These are phyloP conservation scores for Tragelaphus strepsiceros DNA, from an alignment of 2,113 vertebrate genomes.

Conservation along the genomic window DNA sequence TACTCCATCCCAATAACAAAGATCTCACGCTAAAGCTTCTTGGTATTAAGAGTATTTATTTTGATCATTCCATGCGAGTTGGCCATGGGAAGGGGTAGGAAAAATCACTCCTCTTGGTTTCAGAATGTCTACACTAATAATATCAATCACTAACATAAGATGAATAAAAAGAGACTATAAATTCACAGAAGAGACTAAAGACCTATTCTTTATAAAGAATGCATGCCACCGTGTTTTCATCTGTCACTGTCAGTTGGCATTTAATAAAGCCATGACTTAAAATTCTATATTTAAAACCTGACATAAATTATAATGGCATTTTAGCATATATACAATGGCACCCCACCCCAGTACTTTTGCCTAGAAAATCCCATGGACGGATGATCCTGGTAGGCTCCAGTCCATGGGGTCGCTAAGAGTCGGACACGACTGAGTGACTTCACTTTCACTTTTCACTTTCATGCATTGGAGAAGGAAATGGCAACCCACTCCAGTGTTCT, in stretches of 20 bases:
- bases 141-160: not conserved
- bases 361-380: no score
- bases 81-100: not conserved
- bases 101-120: not conserved
- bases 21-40: not conserved
- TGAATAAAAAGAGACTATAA: not conserved
- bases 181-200: not conserved
- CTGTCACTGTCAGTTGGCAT: not conserved
- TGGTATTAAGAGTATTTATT: not conserved
- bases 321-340: not conserved
- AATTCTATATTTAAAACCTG: constrained; percentile 33
- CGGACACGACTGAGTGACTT: no score
- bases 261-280: not conserved
- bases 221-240: not conserved
- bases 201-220: not conserved
- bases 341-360: no score
- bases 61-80: not conserved
- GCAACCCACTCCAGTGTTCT: no score
- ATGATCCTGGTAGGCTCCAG: no score
- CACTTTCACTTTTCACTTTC: no score
- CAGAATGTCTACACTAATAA: not conserved
- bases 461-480: no score
- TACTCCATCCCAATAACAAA: not conserved
- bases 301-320: constrained; percentile 1
- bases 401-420: no score